Percentiles rank a stretch among this genome's conserved stretches.
These are phyloP conservation scores for Tragopan temminckii DNA, from an alignment of 2,797 vertebrate genomes.

Conservation along the genomic window DNA sequence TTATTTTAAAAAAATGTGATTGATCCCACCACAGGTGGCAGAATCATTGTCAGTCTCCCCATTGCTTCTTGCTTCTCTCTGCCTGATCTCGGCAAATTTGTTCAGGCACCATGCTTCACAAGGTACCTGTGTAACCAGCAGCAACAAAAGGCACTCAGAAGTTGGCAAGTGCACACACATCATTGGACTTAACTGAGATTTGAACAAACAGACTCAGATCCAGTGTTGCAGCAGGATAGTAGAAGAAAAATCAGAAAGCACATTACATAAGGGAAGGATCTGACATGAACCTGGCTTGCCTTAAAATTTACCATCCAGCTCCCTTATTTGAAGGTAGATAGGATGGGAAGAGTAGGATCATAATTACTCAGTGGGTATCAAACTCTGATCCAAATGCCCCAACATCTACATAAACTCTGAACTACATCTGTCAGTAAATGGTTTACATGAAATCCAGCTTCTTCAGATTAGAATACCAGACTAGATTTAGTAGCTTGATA, in stretches of 20 bases:
- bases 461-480: neutral
- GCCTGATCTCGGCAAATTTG: neutral
- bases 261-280: neutral
- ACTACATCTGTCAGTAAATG: neutral
- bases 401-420: neutral
- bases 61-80: neutral
- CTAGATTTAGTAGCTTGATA: neutral
- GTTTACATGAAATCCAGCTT: neutral
- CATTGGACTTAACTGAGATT: neutral
- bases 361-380: neutral
- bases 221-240: neutral
- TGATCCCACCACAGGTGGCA: neutral
- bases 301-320: neutral
- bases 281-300: neutral
- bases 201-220: accelerated
- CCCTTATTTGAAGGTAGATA: neutral
- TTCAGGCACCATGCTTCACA: neutral
- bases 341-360: neutral
- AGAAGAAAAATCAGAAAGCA: neutral
- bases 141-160: neutral
- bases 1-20: neutral
- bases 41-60: neutral
- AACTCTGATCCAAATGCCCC: neutral
- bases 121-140: neutral
- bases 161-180: neutral